These are phyloP conservation scores for Teleiodes luculella DNA, from an alignment of 2,888 invertebrate species.

Conservation along the genomic window DNA sequence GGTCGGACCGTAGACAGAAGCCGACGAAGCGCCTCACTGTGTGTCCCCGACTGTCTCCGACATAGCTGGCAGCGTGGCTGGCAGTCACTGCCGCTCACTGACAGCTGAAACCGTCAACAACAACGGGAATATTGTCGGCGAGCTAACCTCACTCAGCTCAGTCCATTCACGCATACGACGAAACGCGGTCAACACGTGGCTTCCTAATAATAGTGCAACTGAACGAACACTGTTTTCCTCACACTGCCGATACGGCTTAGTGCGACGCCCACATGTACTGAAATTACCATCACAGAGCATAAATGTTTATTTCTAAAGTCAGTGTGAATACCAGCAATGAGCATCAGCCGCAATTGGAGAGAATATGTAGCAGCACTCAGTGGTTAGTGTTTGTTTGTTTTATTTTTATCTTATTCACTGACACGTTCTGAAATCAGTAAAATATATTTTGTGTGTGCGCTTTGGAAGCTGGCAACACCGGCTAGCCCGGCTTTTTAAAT, in stretches of 20 bases:
- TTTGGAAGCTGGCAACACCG: constrained; percentile 9
- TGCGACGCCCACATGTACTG: constrained; percentile 46
- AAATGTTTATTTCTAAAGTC: constrained; percentile 64
- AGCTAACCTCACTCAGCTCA: constrained; percentile 35
- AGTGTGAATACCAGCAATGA: constrained; percentile 56
- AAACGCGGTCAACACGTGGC: constrained; percentile 68
- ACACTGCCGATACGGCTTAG: constrained; percentile 38
- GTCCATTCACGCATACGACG: constrained; percentile 59
- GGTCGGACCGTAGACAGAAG: constrained; percentile 34
- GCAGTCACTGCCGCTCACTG: constrained; percentile 35
- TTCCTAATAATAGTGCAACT: constrained; percentile 58
- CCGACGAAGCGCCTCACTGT: constrained; percentile 27
- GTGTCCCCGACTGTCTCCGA: constrained; percentile 14
- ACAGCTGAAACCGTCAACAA: constrained; percentile 70
- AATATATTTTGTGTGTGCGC: constrained; percentile 2
- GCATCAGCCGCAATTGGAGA: constrained; percentile 66
- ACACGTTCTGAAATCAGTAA: constrained; percentile 11
- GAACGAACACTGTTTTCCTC: constrained; percentile 37
- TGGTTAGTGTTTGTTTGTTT: constrained; percentile 54
- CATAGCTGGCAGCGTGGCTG: constrained; percentile 23
- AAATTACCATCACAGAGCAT: constrained; percentile 45
- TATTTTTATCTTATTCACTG: constrained; percentile 25
- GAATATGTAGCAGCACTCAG: constrained; percentile 73
- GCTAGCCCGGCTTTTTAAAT: neutral
- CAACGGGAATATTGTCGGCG: constrained; percentile 50